Conservation (phyloP, 2,888 invertebrate species). For the Suillia variegata region DNA sequence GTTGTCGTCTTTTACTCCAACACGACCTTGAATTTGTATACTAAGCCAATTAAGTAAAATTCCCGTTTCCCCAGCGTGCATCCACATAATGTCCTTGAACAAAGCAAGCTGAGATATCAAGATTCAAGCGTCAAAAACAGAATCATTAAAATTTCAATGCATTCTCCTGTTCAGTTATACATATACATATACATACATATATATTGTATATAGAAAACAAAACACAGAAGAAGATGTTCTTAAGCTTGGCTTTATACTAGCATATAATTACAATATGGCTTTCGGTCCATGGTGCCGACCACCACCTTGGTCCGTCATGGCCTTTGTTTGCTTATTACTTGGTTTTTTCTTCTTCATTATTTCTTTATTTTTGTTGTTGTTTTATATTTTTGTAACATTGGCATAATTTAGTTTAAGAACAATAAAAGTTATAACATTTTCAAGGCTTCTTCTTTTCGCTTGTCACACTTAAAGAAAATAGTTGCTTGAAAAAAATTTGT, state of each 20-base stretch:
- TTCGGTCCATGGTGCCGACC: neutral
- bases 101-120: conserved; percentile 16
- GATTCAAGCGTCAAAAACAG: neutral
- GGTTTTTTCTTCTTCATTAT: neutral
- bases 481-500: no score
- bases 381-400: conserved; percentile 10
- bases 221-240: neutral
- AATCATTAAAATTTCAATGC: conserved; percentile 9
- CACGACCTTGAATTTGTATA: conserved; percentile 38
- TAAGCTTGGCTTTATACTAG: neutral
- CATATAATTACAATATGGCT: neutral
- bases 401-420: conserved; percentile 12
- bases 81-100: conserved; percentile 37
- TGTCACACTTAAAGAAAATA: no score
- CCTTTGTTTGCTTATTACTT: neutral
- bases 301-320: neutral
- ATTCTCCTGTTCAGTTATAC: no score
- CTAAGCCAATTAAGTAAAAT: conserved; percentile 38
- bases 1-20: neutral
- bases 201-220: neutral
- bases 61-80: conserved; percentile 46
- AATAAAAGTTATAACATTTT: neutral
- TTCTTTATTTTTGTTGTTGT: neutral
- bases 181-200: no score
- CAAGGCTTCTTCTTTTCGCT: conserved; percentile 1